Conservation (phyloP, 1,140 invertebrate genomes). For the Bombus affinis region DNA sequence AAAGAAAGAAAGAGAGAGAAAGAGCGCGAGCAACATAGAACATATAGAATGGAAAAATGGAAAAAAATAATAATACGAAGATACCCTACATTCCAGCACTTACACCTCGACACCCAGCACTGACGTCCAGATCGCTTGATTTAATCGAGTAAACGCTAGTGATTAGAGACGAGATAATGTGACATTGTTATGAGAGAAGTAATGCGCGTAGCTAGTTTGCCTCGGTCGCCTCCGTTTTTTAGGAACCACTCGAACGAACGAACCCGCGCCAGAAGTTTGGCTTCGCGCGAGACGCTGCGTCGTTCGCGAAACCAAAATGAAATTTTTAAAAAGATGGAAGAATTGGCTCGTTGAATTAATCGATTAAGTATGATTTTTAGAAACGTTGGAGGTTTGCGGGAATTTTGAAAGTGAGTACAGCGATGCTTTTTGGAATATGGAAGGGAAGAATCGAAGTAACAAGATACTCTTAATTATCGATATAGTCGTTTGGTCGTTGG, state of each 20-base stretch:
- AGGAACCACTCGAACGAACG: not conserved
- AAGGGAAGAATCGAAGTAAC: too few relatives aligned
- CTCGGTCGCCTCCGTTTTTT: constrained; percentile 22
- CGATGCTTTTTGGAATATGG: too few relatives aligned
- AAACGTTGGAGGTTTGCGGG: too few relatives aligned
- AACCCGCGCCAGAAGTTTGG: not conserved
- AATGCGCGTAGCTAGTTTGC: constrained; percentile 40
- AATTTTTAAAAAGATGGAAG: not conserved
- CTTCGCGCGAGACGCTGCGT: constrained; percentile 15
- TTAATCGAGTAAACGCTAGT: constrained; percentile 48
- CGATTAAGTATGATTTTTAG: not conserved
- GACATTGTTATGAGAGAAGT: constrained; percentile 15
- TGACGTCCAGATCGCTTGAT: constrained; percentile 61
- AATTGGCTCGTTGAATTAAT: not conserved
- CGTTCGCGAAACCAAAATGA: not conserved
- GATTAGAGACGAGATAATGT: constrained; percentile 10
- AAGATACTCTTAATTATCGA: too few relatives aligned
- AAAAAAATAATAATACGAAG: not conserved
- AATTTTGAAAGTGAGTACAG: too few relatives aligned
- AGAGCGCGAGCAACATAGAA: too few relatives aligned
- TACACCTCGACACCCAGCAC: constrained; percentile 61
- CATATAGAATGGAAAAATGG: not conserved
- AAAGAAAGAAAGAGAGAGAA: too few relatives aligned
- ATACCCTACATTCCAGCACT: constrained; percentile 49
- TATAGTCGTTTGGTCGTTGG: too few relatives aligned